These are phyloP conservation scores for Anguilla rostrata DNA, from an alignment of 2,113 vertebrate genomes.

Conservation along the genomic window DNA sequence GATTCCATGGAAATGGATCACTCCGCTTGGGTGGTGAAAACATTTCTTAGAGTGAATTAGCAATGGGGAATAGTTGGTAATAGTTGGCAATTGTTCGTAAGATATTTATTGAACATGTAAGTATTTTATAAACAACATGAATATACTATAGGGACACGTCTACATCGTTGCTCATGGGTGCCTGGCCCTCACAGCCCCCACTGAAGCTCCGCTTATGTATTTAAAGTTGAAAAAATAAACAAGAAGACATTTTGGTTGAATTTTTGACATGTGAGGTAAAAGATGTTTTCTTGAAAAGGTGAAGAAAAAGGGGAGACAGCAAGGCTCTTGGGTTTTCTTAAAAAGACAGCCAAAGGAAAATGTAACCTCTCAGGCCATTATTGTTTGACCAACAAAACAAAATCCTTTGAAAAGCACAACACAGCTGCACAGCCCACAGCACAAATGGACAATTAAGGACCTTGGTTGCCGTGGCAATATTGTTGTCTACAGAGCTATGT, in stretches of 20 bases:
- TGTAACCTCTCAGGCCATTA: slow-evolving; percentile 36
- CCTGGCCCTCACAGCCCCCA: no score
- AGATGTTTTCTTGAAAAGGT: background rate
- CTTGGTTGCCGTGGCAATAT: slow-evolving; percentile 63
- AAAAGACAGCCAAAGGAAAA: slow-evolving; percentile 29
- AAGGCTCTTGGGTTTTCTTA: slow-evolving; percentile 27
- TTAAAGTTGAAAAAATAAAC: background rate
- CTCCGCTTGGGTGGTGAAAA: no score
- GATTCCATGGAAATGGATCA: no score
- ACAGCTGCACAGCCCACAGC: slow-evolving; percentile 61
- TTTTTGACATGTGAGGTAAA: background rate
- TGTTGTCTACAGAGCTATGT: slow-evolving; percentile 66
- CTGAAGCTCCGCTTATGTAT: no score
- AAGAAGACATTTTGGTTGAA: background rate
- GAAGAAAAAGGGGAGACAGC: background rate
- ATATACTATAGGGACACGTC: no score
- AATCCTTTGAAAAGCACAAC: slow-evolving; percentile 46
- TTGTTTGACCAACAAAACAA: slow-evolving; percentile 45
- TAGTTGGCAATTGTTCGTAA: no score
- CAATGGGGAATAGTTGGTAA: no score
- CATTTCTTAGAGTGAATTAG: no score
- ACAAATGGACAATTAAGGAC: slow-evolving; percentile 57
- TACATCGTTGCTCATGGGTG: no score
- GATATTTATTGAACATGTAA: no score
- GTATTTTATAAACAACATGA: no score